These are phyloP conservation scores for Solen grandis DNA, from an alignment of 1,140 invertebrate species.

Conservation along the genomic window DNA sequence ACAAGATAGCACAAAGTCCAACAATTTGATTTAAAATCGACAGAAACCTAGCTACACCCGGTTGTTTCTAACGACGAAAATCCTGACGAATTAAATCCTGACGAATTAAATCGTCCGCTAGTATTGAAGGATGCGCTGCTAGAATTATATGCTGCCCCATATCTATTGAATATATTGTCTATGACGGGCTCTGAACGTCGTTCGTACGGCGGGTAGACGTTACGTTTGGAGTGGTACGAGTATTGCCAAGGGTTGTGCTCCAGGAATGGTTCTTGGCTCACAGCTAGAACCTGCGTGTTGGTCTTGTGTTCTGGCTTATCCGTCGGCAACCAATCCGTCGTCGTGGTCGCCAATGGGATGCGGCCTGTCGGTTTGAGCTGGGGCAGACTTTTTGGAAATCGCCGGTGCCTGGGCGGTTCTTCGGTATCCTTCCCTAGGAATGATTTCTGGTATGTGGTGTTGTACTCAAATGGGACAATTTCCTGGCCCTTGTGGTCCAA, in stretches of 20 bases:
- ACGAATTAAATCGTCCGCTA: conserved; percentile 36
- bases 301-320: conserved; percentile 60
- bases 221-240: conserved; percentile 67
- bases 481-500: conserved; percentile 64
- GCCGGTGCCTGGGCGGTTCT: conserved; percentile 59
- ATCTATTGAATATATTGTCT: conserved; percentile 69
- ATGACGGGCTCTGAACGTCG: conserved; percentile 56
- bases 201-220: conserved; percentile 73
- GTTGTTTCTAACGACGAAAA: conserved; percentile 20
- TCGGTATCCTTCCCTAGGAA: conserved; percentile 59
- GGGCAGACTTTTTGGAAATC: conserved; percentile 57
- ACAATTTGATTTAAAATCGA: too few relatives aligned
- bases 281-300: conserved; percentile 71
- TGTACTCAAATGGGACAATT: conserved; percentile 58
- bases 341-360: conserved; percentile 59
- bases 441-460: conserved; percentile 63
- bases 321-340: conserved; percentile 62
- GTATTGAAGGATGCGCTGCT: not conserved
- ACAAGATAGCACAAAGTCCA: too few relatives aligned
- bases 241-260: conserved; percentile 75
- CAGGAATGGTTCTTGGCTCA: conserved; percentile 72
- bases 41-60: conserved; percentile 44
- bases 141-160: conserved; percentile 63
- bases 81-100: conserved; percentile 35
- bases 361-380: conserved; percentile 8